Evolutionary conservation across 2,888 invertebrate species (phyloP).

Genomic region (Trissolcus japonicus): DNA sequence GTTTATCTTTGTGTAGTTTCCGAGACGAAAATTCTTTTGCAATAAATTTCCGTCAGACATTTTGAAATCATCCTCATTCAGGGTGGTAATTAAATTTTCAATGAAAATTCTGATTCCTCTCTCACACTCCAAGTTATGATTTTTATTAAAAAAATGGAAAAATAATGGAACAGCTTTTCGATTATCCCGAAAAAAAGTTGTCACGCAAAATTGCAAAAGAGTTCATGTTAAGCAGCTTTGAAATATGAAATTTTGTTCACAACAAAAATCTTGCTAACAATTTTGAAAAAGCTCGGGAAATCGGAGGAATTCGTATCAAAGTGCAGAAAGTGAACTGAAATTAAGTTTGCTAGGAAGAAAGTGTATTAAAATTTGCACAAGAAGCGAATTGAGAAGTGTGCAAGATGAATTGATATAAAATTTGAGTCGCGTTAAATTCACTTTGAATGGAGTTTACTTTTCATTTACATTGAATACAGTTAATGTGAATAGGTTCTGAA

Average conservation of each 20-base stretch:
- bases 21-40: conserved; percentile 16
- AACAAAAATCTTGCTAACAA: background rate
- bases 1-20: conserved; percentile 23
- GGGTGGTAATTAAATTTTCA: conserved; percentile 19
- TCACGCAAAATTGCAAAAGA: conserved; percentile 14
- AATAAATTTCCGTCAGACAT: conserved; percentile 3
- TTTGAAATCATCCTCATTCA: conserved; percentile 13
- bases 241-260: background rate
- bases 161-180: background rate
- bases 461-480: conserved; percentile 43
- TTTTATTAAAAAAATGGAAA: no score
- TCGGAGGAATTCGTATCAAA: conserved; percentile 3
- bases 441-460: conserved; percentile 35
- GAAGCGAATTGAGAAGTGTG: conserved; percentile 35
- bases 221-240: no score
- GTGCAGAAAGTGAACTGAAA: conserved; percentile 31
- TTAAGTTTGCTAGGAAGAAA: conserved; percentile 29
- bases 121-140: background rate
- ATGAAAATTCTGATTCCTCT: background rate
- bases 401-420: conserved; percentile 44
- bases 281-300: conserved; percentile 14
- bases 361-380: conserved; percentile 31
- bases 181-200: conserved; percentile 6
- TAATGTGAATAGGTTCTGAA: conserved; percentile 34
- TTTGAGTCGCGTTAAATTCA: conserved; percentile 43